phyloP scores from a whole-genome alignment of 1,140 invertebrate species.

The Zaprionus nigranus region DNA sequence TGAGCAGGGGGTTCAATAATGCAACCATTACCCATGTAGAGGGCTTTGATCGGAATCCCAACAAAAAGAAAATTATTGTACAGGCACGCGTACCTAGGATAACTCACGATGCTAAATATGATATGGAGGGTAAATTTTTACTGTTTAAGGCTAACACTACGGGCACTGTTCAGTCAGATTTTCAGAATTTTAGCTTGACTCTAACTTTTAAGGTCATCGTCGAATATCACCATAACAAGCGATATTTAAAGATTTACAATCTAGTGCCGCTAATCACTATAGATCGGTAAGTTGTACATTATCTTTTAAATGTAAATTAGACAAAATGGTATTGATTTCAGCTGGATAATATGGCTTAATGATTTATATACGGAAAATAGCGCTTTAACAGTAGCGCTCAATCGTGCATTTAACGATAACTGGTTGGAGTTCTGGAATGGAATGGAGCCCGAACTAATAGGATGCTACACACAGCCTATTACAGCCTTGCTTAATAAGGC shows the following conservation, averaged over 20 bases:
- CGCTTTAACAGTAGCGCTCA: conserved; percentile 49
- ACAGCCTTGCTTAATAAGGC: conserved; percentile 39
- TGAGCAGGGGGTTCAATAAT: conserved; percentile 42
- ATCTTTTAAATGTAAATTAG: neutral
- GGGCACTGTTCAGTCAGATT: conserved; percentile 44
- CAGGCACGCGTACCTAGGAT: conserved; percentile 36
- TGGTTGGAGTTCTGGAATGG: conserved; percentile 64
- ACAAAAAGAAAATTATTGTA: conserved; percentile 19
- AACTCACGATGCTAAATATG: conserved; percentile 10
- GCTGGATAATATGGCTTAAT: conserved; percentile 52
- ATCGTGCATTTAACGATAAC: conserved; percentile 47
- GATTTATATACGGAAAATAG: conserved; percentile 58
- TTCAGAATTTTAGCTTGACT: conserved; percentile 49
- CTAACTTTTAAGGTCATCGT: conserved; percentile 50
- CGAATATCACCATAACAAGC: conserved; percentile 55
- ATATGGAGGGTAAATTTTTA: conserved; percentile 33
- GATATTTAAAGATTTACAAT: conserved; percentile 55
- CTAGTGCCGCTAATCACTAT: conserved; percentile 44
- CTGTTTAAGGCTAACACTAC: conserved; percentile 52
- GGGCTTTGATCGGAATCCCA: conserved; percentile 54
- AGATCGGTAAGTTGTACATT: conserved; percentile 55
- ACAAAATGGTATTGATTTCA: conserved; percentile 17
- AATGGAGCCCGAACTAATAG: conserved; percentile 36
- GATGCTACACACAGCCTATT: conserved; percentile 10
- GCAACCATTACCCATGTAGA: conserved; percentile 52